phyloP scores from a whole-genome alignment of 2,888 invertebrate genomes.

The Synergus umbraculus region DNA sequence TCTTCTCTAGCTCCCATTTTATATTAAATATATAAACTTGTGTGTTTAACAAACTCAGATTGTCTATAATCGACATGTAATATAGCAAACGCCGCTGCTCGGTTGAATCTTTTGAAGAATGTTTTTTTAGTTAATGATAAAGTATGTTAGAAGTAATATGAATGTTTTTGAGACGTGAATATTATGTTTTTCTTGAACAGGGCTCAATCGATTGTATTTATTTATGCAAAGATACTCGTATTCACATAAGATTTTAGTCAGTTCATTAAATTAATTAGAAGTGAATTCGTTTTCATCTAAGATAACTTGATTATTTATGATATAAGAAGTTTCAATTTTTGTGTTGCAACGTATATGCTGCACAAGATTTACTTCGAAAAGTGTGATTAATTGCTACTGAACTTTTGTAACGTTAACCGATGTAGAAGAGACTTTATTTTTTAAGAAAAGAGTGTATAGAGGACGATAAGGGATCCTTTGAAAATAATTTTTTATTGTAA shows the following conservation, averaged over 20 bases:
- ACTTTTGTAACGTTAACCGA: not conserved
- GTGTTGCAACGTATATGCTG: not conserved
- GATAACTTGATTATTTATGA: conserved; percentile 31
- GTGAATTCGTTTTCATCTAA: not conserved
- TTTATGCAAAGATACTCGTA: conserved; percentile 20
- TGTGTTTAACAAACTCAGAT: conserved; percentile 1
- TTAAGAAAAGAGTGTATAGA: not conserved
- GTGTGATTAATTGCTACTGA: conserved; percentile 5
- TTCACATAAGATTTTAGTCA: conserved; percentile 39
- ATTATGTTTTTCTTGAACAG: conserved; percentile 1
- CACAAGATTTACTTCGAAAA: not conserved
- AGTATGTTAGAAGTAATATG: not conserved
- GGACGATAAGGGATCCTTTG: not conserved
- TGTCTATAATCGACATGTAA: conserved; percentile 15
- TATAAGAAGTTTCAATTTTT: not conserved
- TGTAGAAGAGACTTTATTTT: not conserved
- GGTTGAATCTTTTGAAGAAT: not conserved
- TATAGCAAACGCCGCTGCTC: conserved; percentile 21
- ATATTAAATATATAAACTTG: conserved; percentile 21
- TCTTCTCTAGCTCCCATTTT: conserved; percentile 24
- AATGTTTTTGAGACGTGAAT: not conserved
- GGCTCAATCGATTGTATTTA: not conserved
- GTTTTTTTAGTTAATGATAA: not conserved
- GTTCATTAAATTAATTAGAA: conserved; percentile 17
- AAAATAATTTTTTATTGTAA: conserved; percentile 6